Conservation (phyloP, 2,888 invertebrate genomes). For the Seira ritae region DNA sequence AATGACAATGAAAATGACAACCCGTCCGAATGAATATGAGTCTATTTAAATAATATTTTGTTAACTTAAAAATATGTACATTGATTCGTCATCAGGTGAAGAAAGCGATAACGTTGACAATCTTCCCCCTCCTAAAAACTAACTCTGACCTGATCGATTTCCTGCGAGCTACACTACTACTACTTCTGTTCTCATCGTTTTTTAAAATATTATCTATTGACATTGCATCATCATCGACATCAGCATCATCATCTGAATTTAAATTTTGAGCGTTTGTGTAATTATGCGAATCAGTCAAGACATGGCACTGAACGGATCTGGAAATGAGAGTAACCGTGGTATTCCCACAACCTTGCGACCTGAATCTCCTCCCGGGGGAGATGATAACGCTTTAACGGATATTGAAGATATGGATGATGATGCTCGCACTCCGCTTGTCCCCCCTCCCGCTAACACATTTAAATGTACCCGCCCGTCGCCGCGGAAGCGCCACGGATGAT, state of each 20-base stretch:
- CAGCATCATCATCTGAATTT: not conserved
- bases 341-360: conserved; percentile 51
- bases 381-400: conserved; percentile 78
- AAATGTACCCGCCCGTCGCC: conserved; percentile 7
- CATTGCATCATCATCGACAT: conserved; percentile 8
- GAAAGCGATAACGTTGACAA: conserved; percentile 54
- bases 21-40: too few species aligned
- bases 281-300: conserved; percentile 70
- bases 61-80: conserved; percentile 35
- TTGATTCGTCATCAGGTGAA: conserved; percentile 55
- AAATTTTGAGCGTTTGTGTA: not conserved
- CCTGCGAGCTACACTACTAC: not conserved
- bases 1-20: too few species aligned
- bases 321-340: conserved; percentile 47
- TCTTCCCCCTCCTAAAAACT: conserved; percentile 11
- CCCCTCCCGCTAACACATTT: not conserved
- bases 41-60: too few species aligned
- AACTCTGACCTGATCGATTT: not conserved
- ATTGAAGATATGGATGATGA: conserved; percentile 77
- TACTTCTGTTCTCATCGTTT: not conserved
- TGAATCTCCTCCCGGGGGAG: conserved; percentile 71
- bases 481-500: conserved; percentile 24
- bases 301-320: conserved; percentile 67
- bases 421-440: conserved; percentile 35
- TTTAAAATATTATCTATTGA: not conserved